These are phyloP conservation scores for Ophion ellenae DNA, from an alignment of 2,888 invertebrate genomes.

Conservation along the genomic window DNA sequence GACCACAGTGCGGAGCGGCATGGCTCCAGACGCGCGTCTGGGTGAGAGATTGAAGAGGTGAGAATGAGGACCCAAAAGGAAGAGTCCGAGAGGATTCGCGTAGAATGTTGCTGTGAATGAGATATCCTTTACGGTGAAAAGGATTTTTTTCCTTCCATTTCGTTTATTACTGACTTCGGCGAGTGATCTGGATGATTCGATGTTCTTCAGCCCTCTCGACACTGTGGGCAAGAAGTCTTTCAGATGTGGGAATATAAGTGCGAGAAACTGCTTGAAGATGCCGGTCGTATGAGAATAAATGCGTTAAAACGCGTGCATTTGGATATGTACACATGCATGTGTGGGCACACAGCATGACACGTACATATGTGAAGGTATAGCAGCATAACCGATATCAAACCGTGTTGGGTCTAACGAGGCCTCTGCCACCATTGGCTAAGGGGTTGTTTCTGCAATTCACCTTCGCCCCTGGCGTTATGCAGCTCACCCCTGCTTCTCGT, in stretches of 20 bases:
- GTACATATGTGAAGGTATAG: slow-evolving; percentile 11
- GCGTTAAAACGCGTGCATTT: slow-evolving; percentile 3
- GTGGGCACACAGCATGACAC: background rate
- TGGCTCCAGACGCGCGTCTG: background rate
- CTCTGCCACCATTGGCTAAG: slow-evolving; percentile 58
- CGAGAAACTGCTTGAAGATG: slow-evolving; percentile 65
- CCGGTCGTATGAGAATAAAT: slow-evolving; percentile 5
- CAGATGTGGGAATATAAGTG: slow-evolving; percentile 72
- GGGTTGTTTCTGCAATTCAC: slow-evolving; percentile 82
- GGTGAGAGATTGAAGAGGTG: slow-evolving; percentile 14
- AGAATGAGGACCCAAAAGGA: slow-evolving; percentile 21
- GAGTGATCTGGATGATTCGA: slow-evolving; percentile 80
- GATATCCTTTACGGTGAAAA: slow-evolving; percentile 61
- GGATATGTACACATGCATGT: background rate
- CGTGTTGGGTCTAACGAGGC: slow-evolving; percentile 62
- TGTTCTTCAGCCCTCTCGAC: slow-evolving; percentile 63
- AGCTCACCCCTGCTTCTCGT: slow-evolving; percentile 33
- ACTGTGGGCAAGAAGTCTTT: slow-evolving; percentile 59
- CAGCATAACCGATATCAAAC: slow-evolving; percentile 49
- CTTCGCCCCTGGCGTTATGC: slow-evolving; percentile 73
- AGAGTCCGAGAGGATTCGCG: slow-evolving; percentile 48
- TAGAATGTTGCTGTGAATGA: slow-evolving; percentile 36
- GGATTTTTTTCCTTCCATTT: slow-evolving; percentile 45
- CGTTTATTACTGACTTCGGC: slow-evolving; percentile 67
- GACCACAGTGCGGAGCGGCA: background rate